Percentiles rank a stretch among this genome's conserved stretches.
Conservation (phyloP, 2,888 invertebrate genomes). For the Andrena chrysosceles region DNA sequence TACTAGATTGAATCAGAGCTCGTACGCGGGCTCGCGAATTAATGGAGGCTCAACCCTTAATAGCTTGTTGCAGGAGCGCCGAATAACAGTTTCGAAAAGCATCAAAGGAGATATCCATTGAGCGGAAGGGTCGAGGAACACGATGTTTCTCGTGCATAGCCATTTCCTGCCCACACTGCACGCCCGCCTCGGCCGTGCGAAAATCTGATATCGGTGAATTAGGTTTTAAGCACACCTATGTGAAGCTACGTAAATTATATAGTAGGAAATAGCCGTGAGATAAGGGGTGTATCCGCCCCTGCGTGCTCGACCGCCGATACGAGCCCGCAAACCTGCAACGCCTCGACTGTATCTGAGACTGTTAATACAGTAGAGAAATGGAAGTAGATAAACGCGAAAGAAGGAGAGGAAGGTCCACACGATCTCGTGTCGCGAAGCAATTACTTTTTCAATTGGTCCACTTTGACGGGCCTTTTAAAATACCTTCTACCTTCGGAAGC, state of each 20-base stretch:
- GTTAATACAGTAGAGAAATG: constrained; percentile 20
- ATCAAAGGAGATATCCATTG: constrained; percentile 13
- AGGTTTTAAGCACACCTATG: constrained; percentile 22
- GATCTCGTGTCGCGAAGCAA: no score
- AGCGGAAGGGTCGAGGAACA: constrained; percentile 15
- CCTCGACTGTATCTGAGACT: constrained; percentile 3
- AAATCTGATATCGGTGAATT: constrained; percentile 48
- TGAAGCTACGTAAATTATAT: constrained; percentile 35
- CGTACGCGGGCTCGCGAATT: no score
- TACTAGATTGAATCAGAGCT: not conserved
- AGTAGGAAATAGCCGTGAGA: constrained; percentile 4
- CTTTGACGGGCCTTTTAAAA: no score
- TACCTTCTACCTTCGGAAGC: no score
- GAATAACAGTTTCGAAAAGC: constrained; percentile 11
- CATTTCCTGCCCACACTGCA: constrained; percentile 24
- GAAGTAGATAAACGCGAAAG: constrained; percentile 13
- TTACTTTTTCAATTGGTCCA: no score
- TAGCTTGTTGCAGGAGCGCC: no score
- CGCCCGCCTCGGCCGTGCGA: constrained; percentile 33
- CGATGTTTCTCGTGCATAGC: constrained; percentile 19
- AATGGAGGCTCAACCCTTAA: no score
- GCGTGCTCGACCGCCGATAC: not conserved
- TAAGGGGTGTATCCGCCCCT: constrained; percentile 25
- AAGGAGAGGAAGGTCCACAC: not conserved
- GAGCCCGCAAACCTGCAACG: not conserved